These are phyloP conservation scores for Pocillopora meandrina DNA, from an alignment of 92 coral and sea anemone species.

Conservation along the genomic window DNA sequence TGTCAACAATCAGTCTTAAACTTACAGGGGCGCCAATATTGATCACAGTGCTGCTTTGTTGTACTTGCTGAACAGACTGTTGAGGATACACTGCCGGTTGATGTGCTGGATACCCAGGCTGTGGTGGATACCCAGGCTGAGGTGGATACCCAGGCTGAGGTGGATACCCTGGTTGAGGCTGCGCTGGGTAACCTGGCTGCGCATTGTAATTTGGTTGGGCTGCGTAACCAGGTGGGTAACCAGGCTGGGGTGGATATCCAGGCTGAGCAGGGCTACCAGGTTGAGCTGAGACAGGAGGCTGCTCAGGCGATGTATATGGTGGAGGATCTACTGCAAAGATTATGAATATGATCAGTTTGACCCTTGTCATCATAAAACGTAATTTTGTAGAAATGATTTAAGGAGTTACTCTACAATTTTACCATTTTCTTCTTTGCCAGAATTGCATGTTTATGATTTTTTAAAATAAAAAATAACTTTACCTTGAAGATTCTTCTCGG, in stretches of 20 bases:
- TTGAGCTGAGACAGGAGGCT: neutral
- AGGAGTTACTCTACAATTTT: too few species aligned
- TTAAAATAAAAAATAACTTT: neutral
- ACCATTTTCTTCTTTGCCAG: too few species aligned
- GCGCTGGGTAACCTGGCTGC: neutral
- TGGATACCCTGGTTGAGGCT: neutral
- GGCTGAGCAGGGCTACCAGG: neutral
- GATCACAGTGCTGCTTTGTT: neutral
- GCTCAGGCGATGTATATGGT: neutral
- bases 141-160: neutral
- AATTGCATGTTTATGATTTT: too few species aligned
- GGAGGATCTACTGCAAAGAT: neutral
- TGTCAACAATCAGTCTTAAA: neutral
- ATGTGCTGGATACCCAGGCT: neutral
- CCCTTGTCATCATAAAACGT: neutral
- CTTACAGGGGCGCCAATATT: neutral
- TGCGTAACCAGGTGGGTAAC: neutral
- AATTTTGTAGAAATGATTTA: too few species aligned
- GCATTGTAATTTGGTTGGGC: neutral
- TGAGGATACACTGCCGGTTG: neutral
- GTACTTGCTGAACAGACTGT: neutral
- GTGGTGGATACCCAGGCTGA: neutral
- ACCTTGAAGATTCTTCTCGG: neutral
- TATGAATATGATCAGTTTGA: neutral
- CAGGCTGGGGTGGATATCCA: constrained; percentile 3